phyloP scores from a whole-genome alignment of 2,888 invertebrate genomes.

The Himalopsyche anomala region DNA sequence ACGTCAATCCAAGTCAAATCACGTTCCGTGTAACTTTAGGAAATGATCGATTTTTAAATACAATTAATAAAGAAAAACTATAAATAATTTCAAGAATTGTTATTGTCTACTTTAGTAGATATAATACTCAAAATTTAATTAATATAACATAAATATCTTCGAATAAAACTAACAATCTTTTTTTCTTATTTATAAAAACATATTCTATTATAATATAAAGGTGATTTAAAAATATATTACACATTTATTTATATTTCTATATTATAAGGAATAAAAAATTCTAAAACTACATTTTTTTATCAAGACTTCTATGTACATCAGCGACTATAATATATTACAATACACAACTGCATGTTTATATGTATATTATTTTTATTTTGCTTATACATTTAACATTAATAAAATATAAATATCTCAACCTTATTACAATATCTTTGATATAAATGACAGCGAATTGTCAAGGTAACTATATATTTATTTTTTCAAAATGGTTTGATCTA shows the following conservation, averaged over 20 bases:
- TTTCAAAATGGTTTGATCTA: neutral
- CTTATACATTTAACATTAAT: neutral
- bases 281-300: neutral
- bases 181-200: neutral
- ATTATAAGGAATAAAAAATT: neutral
- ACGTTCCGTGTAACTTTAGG: too few relatives aligned
- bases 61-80: neutral
- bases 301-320: neutral
- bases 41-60: neutral
- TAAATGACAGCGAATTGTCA: constrained; percentile 9
- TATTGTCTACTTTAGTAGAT: neutral
- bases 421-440: constrained; percentile 14
- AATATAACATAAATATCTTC: neutral
- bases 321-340: too few relatives aligned
- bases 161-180: neutral
- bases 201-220: neutral
- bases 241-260: neutral
- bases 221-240: neutral
- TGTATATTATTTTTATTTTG: too few relatives aligned
- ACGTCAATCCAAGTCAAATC: too few relatives aligned
- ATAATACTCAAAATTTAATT: neutral
- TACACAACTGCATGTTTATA: too few relatives aligned
- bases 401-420: neutral
- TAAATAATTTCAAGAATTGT: neutral
- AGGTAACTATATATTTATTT: neutral